Evolutionary conservation across 2,797 vertebrate species (phyloP), one percentile per base, ranked within the genome.

Genomic region (Gadopsis marmoratus): DNA sequence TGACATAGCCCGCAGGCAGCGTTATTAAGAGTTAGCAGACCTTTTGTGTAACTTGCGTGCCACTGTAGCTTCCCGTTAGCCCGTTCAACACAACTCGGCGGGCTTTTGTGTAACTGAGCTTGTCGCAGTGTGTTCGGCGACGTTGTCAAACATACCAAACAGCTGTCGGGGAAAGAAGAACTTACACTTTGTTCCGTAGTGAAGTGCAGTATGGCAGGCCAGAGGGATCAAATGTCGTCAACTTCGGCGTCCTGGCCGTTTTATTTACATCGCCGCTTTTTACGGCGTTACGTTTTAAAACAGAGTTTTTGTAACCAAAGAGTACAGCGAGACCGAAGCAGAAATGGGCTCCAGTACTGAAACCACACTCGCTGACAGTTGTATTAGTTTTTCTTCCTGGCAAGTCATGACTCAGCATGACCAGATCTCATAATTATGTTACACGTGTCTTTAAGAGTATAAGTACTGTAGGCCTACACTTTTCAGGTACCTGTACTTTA

Each of bases 261-360:
- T n/a, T n/a, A n/a, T n/a, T n/a, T n/a, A n/a, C n/a, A n/a, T n/a
- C n/a, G 35, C 1, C 4, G 0, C 8, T 7, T 5, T 10, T 59
- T 10, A 31, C 1, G 13, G 59, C 85, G 82, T 90, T 82, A 88
- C 83, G 64, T n/a, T n/a, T n/a, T n/a, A n/a, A n/a, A n/a, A n/a
- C 31, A 5, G 9, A 16, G 19, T 75, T 71, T 31, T n/a, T n/a
- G n/a, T n/a, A n/a, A n/a, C n/a, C n/a, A n/a, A n/a, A n/a, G n/a
- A n/a, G n/a, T n/a, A n/a, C n/a, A n/a, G n/a, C n/a, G n/a, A n/a
- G n/a, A n/a, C n/a, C n/a, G n/a, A n/a, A n/a, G n/a, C n/a, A n/a
- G 71, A 71, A 39, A 39, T 3, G 55, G 55, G 54, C 4, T 63
- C 16, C 10, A 37, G 5, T 1, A 4, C 1, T 51, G 70, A 66